Evolutionary conservation across 2,113 vertebrate species (phyloP).

Genomic region (Campylorhamphus procurvoides): DNA sequence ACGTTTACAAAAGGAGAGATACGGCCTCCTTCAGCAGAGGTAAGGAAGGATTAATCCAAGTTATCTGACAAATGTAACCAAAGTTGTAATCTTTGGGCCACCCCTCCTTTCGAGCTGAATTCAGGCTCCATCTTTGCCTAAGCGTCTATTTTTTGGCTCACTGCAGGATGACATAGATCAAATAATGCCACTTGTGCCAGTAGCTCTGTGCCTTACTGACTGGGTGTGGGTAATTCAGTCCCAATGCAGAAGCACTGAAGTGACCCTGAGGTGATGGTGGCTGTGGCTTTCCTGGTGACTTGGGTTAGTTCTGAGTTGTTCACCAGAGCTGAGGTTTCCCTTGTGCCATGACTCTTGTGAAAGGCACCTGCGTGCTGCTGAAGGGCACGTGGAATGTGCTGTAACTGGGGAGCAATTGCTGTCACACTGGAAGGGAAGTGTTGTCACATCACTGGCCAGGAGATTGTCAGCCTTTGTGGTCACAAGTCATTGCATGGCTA

Average conservation of each 20-base stretch:
- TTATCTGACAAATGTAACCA: neutral
- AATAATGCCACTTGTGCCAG: neutral
- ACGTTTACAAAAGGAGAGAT: neutral
- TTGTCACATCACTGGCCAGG: neutral
- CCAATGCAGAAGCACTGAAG: neutral
- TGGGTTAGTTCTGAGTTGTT: neutral
- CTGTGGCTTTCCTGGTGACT: neutral
- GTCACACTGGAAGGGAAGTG: neutral
- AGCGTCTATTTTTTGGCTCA: neutral
- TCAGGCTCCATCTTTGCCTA: neutral
- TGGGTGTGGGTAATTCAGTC: neutral
- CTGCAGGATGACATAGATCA: neutral
- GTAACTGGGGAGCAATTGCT: neutral
- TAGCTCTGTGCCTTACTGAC: neutral
- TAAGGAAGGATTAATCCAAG: neutral
- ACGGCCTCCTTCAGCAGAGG: neutral
- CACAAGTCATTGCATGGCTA: neutral
- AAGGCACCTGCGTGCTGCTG: neutral
- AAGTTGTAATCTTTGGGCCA: neutral
- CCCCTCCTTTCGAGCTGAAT: neutral
- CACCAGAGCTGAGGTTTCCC: neutral
- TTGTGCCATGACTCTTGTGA: accelerated
- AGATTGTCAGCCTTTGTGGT: constrained; percentile 1
- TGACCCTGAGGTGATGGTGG: neutral
- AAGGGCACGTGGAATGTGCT: accelerated